These are phyloP conservation scores for Plutella xylostella DNA, from an alignment of 2,888 invertebrate genomes.

Conservation along the genomic window DNA sequence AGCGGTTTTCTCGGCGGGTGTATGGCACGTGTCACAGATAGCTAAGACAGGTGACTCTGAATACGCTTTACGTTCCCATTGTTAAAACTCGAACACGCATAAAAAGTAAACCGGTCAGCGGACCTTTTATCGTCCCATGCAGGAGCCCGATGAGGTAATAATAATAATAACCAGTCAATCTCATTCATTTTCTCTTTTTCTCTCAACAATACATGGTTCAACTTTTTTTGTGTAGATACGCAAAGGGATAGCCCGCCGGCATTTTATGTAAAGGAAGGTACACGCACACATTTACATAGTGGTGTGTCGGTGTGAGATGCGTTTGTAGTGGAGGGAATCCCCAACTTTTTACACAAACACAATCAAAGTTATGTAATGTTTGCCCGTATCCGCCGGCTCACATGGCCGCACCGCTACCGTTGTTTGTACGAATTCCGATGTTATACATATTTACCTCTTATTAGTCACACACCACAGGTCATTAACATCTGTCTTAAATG, in stretches of 20 bases:
- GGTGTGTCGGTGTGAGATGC: conserved; percentile 50
- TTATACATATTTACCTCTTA: conserved; percentile 54
- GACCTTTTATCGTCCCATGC: conserved; percentile 57
- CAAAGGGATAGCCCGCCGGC: conserved; percentile 67
- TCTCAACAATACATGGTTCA: conserved; percentile 56
- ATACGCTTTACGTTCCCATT: conserved; percentile 62
- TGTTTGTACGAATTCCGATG: conserved; percentile 64
- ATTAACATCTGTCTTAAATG: conserved; percentile 50
- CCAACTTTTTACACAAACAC: conserved; percentile 71
- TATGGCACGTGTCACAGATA: conserved; percentile 40
- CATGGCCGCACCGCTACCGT: conserved; percentile 41
- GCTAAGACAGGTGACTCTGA: conserved; percentile 55
- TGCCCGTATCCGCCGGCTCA: conserved; percentile 60
- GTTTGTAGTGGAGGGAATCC: conserved; percentile 67
- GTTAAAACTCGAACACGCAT: conserved; percentile 54
- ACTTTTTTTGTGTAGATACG: conserved; percentile 61
- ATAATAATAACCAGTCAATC: conserved; percentile 65
- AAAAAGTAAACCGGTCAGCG: conserved; percentile 66
- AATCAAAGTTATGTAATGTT: conserved; percentile 71
- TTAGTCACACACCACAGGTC: conserved; percentile 61
- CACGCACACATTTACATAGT: conserved; percentile 47
- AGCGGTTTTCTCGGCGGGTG: no score
- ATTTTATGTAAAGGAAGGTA: conserved; percentile 70
- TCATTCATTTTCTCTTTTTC: conserved; percentile 63
- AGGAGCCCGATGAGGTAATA: conserved; percentile 60